Evolutionary conservation across 2,113 vertebrate genomes (phyloP), one percentile per base, ranked within the genome.

Genomic region (Microcebus murinus): DNA sequence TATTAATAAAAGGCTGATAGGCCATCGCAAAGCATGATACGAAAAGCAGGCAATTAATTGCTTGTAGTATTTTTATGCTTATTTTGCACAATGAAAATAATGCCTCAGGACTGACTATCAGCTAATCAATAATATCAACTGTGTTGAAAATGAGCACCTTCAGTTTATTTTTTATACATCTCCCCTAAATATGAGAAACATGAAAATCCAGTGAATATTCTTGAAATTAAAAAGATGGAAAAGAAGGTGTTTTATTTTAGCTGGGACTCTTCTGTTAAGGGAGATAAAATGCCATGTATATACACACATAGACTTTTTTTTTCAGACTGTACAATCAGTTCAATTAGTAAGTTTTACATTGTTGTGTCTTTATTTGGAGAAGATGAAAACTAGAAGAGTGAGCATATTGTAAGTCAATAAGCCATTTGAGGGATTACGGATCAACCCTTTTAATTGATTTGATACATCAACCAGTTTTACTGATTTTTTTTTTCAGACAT

Each of bases 1-100:
- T 99, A 98, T 98, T 98, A 98, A 98, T 98, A 98, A 98, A 98
- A 97, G 97, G 85, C 94, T 97, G 98, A 98, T 98, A 98, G 98
- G 96, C 98, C 97, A 97, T 97, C 96, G 98, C 95, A 96, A 98
- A 98, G 96, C 88, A 90, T 95, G 96, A 95, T 97, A 97, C 31
- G 95, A 98, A 98, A 96, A 52, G 48, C 95, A 97, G 97, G 95
- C 98, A 98, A 98, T 98, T 98, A 99, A 98, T 98, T 98, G 98
- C 98, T 98, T 98, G 97, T 98, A 98, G 98, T 98, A 97, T 98
- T 98, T 98, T 97, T 98, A 98, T 98, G 98, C 98, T 98, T 99
- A 98, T 99, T 98, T 98, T 98, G 97, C 98, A 98, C 98, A 98
- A 97, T 97, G 96, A 98, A 97, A 98, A 98, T 18, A 25, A 98